Evolutionary conservation across 2,797 vertebrate genomes (phyloP), one percentile per base, ranked within the genome.

Genomic region (Tapera naevia): DNA sequence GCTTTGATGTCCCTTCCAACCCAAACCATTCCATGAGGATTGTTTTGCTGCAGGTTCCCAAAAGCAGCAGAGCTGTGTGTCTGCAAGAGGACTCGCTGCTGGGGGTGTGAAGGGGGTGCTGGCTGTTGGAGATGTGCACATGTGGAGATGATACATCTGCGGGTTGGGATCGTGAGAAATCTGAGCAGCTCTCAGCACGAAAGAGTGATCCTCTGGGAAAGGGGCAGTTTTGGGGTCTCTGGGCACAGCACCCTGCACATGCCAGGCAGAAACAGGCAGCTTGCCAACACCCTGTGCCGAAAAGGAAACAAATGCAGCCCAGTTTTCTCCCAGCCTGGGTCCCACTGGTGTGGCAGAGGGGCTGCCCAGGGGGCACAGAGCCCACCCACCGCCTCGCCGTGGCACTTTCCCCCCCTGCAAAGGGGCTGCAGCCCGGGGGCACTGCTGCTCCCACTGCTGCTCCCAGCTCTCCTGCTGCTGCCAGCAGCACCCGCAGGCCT

Each of bases 321-420:
- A 2, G 5, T 57, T 60, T 43, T 28, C 23, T n/a, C 32, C 35
- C 35, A 35, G 4, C 6, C 35, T 7, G 32, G 18, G 43, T 45
- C 64, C 6, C 30, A 4, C 17, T 16, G n/a, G 24, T 30, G 28
- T 45, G 58, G n/a, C 51, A 33, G 56, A 33, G 33, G 50, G 19
- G 30, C 60, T 62, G 65, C 37, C 7, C 41, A 25, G 80, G 6
- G 22, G 14, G 53, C 46, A 1, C 4, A 24, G 46, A 48, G 46
- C 46, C 46, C 11, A 9, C 46, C 11, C 46, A 23, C 46, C 18
- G 43, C 17, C 15, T 15, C 18, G 43, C 43, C 18, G 43, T 16
- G 45, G 35, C 35, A 23, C 24, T 3, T 3, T 17, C 30, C 7
- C 11, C 39, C 0, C 45, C 79, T n/a, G 60, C 32, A 5, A 11